Evolutionary conservation across 2,888 invertebrate genomes (phyloP).

Genomic region (Agrochola macilenta): DNA sequence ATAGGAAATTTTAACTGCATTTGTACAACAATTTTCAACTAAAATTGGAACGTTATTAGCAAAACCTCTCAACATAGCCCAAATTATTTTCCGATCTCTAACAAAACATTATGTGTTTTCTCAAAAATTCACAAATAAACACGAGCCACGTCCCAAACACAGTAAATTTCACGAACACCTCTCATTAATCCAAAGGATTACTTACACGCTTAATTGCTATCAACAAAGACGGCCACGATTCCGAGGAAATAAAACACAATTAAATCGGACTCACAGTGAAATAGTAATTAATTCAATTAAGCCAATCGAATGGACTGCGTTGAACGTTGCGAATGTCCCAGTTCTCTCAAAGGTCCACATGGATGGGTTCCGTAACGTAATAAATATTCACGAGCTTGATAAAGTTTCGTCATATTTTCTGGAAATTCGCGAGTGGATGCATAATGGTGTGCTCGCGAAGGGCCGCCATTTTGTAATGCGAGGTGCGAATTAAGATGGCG

Average conservation of each 20-base stretch:
- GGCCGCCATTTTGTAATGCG: slow-evolving; percentile 74
- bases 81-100: background rate
- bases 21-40: background rate
- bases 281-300: slow-evolving; percentile 65
- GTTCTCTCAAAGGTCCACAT: slow-evolving; percentile 1
- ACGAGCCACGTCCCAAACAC: slow-evolving; percentile 17
- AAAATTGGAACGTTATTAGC: background rate
- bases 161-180: slow-evolving; percentile 40
- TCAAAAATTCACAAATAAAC: slow-evolving; percentile 5
- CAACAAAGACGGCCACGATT: slow-evolving; percentile 50
- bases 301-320: slow-evolving; percentile 51
- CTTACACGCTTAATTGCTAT: slow-evolving; percentile 56
- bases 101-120: background rate
- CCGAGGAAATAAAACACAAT: slow-evolving; percentile 55
- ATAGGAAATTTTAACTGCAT: background rate
- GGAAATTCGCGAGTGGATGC: slow-evolving; percentile 56
- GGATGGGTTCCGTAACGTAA: slow-evolving; percentile 50
- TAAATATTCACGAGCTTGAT: slow-evolving; percentile 68
- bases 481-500: slow-evolving; percentile 75
- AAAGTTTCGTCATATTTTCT: slow-evolving; percentile 53
- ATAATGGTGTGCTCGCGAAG: slow-evolving; percentile 60
- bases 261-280: slow-evolving; percentile 55
- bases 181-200: slow-evolving; percentile 53
- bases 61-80: background rate
- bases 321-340: slow-evolving; percentile 24